Evolutionary conservation across 1,140 invertebrate genomes (phyloP), one percentile per base, ranked within the genome.

Genomic region (Drosophila mayri): DNA sequence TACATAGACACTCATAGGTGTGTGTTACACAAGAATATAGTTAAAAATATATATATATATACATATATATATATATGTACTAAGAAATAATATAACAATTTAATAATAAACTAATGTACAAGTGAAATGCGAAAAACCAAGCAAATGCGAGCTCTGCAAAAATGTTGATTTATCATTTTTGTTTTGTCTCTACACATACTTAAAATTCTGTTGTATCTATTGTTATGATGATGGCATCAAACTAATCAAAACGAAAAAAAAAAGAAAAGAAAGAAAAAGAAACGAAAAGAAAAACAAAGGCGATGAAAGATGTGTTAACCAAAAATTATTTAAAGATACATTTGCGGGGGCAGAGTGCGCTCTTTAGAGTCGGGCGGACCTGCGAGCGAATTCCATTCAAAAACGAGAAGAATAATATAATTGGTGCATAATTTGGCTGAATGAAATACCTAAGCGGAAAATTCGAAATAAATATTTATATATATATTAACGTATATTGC

Each of bases 1-100:
- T 88, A 88, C 85, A 90, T 88, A 81, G 85, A 88, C 84, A 87
- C 85, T 87, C 84, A 74, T 88, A 83, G 79, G 77, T 88, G 84
- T 84, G 81, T 74, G 79, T 81, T 90, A 85, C 77, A 90, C 72
- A 81, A 86, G 67, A 84, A 90, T 85, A 81, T 90, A 90, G 86
- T 83, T 85, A 82, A 81, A 79, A 67, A 84, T 44, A 90, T 81
- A 81, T 90, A 84, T 16, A 88, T 75, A 81, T 76, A 84, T 72
- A 84, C 12, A 88, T 75, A 81, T 79, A 84, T 76, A 76, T 85
- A 79, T 76, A 82, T 44, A 66, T 81, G 78, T 43, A n/a, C n/a
- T n/a, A n/a, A n/a, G n/a, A n/a, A 38, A 52, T 62, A 73, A 71
- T 44, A 79, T 67, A 67, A 61, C 30, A 79, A 71, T 59, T 62